Evolutionary conservation across 2,113 vertebrate genomes (phyloP), one percentile per base, ranked within the genome.

Genomic region (Hydropotes inermis): DNA sequence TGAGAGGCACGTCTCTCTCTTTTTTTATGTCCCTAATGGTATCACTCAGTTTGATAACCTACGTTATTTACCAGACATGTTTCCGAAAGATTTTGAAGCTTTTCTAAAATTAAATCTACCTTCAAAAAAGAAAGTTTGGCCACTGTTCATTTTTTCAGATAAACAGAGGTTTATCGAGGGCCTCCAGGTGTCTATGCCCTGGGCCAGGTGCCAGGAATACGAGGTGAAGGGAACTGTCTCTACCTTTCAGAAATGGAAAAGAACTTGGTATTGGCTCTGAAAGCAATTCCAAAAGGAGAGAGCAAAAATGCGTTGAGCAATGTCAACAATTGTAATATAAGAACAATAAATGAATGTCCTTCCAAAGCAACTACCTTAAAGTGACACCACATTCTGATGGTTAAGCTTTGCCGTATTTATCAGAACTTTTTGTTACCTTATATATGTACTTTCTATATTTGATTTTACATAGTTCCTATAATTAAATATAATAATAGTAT

Each of bases 81-180:
- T 30, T 91, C 82, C 54, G 25, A 90, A 91, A 91, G 23, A 90
- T 92, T 86, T 60, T 92, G 84, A 94, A 91, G 39, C 21, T 78
- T 96, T 94, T 96, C 67, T 86, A 93, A 96, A 97, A 95, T 76
- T 88, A 96, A 92, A 95, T 76, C 76, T 82, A 88, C 43, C 33
- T 16, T 95, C 76, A 88, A 52, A 96, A 97, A 50, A 64, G 74
- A 28, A 95, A 78, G 23, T 33, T 7, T 94, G 36, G 78, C 78
- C 76, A 92, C 43, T 47, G 81, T 52, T 97, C 55, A 64, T 79
- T 93, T 74, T 60, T 83, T 87, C 27, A 97, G 78, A 95, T 89
- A 94, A 87, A 97, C 17, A 90, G 79, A 95, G 58, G 50, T 94
- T 97, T 96, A 95, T 94, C 88, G 84, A 94, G 54, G 33, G 86